phyloP scores from a whole-genome alignment of 2,113 vertebrate species.

The Malaclemys terrapin region DNA sequence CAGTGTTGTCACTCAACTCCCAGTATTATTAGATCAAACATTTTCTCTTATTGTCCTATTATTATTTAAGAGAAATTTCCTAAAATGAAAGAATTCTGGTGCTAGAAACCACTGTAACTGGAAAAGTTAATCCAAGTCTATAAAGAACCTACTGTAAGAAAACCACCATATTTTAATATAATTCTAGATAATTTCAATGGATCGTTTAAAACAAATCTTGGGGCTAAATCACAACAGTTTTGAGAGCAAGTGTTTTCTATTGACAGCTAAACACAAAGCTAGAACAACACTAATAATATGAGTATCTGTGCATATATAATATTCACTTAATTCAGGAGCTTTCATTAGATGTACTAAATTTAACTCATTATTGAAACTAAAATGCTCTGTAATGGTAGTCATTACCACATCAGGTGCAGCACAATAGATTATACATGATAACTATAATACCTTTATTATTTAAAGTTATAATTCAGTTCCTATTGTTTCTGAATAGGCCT shows the following conservation, averaged over 20 bases:
- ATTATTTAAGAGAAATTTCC: not conserved
- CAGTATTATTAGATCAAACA: not conserved
- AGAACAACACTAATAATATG: not conserved
- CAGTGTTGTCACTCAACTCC: not conserved
- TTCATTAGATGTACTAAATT: not conserved
- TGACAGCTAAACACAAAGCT: not conserved
- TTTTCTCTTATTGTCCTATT: not conserved
- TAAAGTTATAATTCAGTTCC: not conserved
- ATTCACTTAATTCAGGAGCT: not conserved
- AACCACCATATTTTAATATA: not conserved
- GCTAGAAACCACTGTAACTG: not conserved
- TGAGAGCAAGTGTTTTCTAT: not conserved
- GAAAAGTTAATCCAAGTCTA: not conserved
- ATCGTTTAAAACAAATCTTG: not conserved
- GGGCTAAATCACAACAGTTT: not conserved
- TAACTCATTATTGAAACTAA: conserved; percentile 68
- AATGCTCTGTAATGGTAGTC: conserved; percentile 44
- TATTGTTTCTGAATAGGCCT: not conserved
- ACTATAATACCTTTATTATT: not conserved
- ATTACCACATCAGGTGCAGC: conserved; percentile 66
- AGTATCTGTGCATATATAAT: not conserved
- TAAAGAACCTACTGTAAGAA: not conserved
- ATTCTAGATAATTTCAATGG: not conserved
- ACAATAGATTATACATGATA: not conserved
- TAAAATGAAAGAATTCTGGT: not conserved